Evolutionary conservation across 2,888 invertebrate species (phyloP).

Genomic region (Protula sp.): DNA sequence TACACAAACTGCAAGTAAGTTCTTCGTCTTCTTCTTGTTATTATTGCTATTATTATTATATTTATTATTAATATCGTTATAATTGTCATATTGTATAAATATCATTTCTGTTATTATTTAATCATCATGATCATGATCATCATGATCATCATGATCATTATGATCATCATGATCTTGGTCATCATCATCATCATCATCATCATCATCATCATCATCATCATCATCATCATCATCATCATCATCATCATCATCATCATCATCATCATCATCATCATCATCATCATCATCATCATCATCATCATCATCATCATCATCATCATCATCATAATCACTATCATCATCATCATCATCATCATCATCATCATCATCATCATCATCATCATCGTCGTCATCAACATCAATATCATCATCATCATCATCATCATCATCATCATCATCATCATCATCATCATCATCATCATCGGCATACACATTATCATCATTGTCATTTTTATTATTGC

Average conservation of each 20-base stretch:
- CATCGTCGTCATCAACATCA: conserved; percentile 1
- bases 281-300: neutral
- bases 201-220: conserved; percentile 4
- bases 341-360: no score
- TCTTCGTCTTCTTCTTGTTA: no score
- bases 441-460: conserved; percentile 6
- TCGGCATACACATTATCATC: neutral
- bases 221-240: neutral
- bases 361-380: conserved; percentile 3
- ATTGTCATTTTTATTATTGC: neutral
- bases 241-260: neutral
- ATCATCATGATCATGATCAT: no score
- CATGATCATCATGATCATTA: neutral
- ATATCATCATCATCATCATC: neutral
- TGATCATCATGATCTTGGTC: no score
- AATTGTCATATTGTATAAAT: no score
- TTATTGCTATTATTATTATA: no score
- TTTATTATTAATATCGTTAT: no score
- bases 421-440: conserved; percentile 3
- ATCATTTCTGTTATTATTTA: no score
- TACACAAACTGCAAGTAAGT: no score
- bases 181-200: conserved; percentile 4
- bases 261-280: neutral
- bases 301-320: no score
- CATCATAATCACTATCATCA: no score